Evolutionary conservation across 1,140 invertebrate genomes (phyloP), one percentile per base, ranked within the genome.

Genomic region (Zeugodacus cucurbitae): DNA sequence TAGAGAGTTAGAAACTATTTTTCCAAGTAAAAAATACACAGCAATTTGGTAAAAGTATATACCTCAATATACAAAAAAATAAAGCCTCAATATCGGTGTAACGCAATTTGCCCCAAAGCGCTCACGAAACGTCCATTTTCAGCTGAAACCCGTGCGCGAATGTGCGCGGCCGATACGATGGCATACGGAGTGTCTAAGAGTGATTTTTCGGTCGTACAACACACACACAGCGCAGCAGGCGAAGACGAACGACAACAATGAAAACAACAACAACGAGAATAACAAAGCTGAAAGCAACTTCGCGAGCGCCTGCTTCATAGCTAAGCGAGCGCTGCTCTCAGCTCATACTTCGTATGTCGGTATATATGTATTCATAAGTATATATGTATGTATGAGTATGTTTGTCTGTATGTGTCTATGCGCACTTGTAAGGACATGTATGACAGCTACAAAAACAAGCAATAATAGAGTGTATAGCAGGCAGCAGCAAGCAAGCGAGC

Each of bases 351-450:
- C 1, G 2, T 26, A 29, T 70, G 67, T n/a, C n/a, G n/a, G n/a
- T n/a, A n/a, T 4, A 37, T 14, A 29, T 70, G 2, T 32, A 37
- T 6, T 20, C 41, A 6, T 41, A 20, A 4, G 34, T n/a, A n/a
- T 4, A 37, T 14, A 29, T 70, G 2, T 32, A 37, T 6, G 20
- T 74, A 6, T 41, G 26, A 4, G 34, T n/a, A n/a, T 14, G 34
- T 37, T 6, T 22, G 29, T 74, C 20, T 74, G 70, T 74, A 14
- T 54, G 74, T 82, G 58, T 62, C 4, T 62, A n/a, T 62, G 58
- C 58, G 58, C 58, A 62, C 22, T 74, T 54, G 8, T 87, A 54
- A 88, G 87, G 89, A 89, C 74, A 88, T 64, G 74, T 32, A 87
- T 74, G 54, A 32, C 88, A 41, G 22, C n/a, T n/a, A n/a, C n/a